Conservation (phyloP, 1,140 invertebrate genomes). For the Zaprionus inermis region DNA sequence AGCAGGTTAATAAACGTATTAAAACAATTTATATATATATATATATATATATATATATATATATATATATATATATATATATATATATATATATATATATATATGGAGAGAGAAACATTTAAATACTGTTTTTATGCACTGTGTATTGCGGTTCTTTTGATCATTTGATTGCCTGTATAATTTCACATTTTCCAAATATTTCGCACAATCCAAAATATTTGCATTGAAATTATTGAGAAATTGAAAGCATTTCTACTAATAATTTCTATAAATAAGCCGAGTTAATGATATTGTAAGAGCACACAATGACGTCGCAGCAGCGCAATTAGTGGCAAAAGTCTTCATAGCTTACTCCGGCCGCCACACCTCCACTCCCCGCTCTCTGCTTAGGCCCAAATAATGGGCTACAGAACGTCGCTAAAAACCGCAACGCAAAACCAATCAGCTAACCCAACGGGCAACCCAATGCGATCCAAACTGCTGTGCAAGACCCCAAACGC, state of each 20-base stretch:
- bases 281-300: background rate
- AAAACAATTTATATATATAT: background rate
- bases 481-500: background rate
- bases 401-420: constrained; percentile 27
- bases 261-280: constrained; percentile 1
- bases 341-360: constrained; percentile 1
- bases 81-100: too few relatives aligned
- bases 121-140: background rate
- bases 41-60: too few relatives aligned
- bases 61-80: too few relatives aligned
- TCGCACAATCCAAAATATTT: constrained; percentile 3
- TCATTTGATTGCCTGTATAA: background rate
- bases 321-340: constrained; percentile 53
- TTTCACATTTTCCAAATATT: constrained; percentile 1
- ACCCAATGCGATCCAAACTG: background rate
- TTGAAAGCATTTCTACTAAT: background rate
- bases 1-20: constrained; percentile 3
- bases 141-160: background rate
- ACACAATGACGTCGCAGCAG: constrained; percentile 1
- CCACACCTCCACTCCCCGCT: background rate
- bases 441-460: constrained; percentile 6
- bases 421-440: constrained; percentile 5
- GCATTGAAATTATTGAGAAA: background rate
- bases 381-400: constrained; percentile 1
- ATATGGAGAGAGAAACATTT: background rate